Percentiles rank a stretch among this genome's conserved stretches.
These are phyloP conservation scores for Enteromius unitaeniatus DNA, from an alignment of 2,797 vertebrate genomes.

Conservation along the genomic window DNA sequence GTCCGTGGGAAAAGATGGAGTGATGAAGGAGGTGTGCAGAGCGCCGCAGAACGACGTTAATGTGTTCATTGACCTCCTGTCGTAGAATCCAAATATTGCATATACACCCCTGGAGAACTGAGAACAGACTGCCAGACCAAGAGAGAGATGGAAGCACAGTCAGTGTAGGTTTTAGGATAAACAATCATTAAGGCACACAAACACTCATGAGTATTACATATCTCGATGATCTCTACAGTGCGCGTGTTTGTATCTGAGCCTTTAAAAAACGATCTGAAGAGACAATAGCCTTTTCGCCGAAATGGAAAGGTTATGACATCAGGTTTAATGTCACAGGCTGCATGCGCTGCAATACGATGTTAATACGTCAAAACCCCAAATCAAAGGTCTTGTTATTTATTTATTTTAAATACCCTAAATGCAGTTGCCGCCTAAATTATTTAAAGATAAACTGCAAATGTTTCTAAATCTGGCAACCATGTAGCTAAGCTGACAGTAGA, in stretches of 20 bases:
- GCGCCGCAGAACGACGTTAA: constrained; percentile 97
- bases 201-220: neutral
- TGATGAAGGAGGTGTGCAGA: constrained; percentile 97
- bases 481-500: constrained; percentile 14
- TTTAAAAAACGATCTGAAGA: constrained; percentile 1
- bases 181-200: neutral
- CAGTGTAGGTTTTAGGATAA: constrained; percentile 13
- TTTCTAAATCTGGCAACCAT: constrained; percentile 30
- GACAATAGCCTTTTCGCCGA: constrained; percentile 5
- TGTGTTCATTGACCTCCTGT: constrained; percentile 98
- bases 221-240: neutral
- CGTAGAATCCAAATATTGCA: constrained; percentile 98
- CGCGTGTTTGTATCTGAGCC: neutral
- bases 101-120: constrained; percentile 98
- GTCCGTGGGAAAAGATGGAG: constrained; percentile 95
- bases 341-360: neutral
- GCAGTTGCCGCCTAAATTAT: constrained; percentile 21
- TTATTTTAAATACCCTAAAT: constrained; percentile 10
- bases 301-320: neutral
- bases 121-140: constrained; percentile 88
- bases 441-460: constrained; percentile 28
- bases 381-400: constrained; percentile 26
- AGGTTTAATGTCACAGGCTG: neutral
- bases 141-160: constrained; percentile 31
- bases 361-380: neutral